Evolutionary conservation across 2,113 vertebrate genomes (phyloP).

Genomic region (Sinocyclocheilus grahami): DNA sequence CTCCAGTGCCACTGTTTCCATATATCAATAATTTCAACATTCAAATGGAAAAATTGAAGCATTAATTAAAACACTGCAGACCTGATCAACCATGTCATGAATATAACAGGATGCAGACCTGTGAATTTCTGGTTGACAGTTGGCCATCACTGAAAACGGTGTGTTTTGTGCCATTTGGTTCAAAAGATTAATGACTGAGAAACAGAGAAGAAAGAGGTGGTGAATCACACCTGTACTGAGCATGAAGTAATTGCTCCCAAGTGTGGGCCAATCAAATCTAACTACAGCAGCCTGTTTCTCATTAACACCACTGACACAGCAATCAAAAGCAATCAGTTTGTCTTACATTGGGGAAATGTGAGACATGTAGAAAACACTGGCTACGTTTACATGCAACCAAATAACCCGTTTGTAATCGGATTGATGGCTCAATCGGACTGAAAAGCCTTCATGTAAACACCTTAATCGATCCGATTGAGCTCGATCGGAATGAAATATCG

Average conservation of each 20-base stretch:
- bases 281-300: conserved; percentile 24
- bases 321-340: conserved; percentile 25
- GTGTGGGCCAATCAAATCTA: conserved; percentile 30
- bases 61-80: not conserved
- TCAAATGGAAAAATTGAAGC: not conserved
- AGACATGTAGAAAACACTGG: too few relatives aligned
- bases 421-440: too few relatives aligned
- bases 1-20: not conserved
- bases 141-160: not conserved
- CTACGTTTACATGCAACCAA: too few relatives aligned
- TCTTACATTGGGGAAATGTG: not conserved
- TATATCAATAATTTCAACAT: not conserved
- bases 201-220: not conserved
- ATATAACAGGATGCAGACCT: not conserved
- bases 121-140: not conserved
- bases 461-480: too few relatives aligned
- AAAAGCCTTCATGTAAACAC: too few relatives aligned
- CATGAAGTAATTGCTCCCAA: conserved; percentile 22
- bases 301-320: conserved; percentile 35
- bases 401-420: too few relatives aligned
- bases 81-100: not conserved
- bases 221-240: conserved; percentile 30
- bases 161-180: not conserved
- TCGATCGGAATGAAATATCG: too few relatives aligned
- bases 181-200: conserved; percentile 12